A percentile compares a stretch with the other conserved stretches of the same genome.
Evolutionary conservation across 2,113 vertebrate genomes (phyloP).

Genomic region (Elaphurus davidianus): DNA sequence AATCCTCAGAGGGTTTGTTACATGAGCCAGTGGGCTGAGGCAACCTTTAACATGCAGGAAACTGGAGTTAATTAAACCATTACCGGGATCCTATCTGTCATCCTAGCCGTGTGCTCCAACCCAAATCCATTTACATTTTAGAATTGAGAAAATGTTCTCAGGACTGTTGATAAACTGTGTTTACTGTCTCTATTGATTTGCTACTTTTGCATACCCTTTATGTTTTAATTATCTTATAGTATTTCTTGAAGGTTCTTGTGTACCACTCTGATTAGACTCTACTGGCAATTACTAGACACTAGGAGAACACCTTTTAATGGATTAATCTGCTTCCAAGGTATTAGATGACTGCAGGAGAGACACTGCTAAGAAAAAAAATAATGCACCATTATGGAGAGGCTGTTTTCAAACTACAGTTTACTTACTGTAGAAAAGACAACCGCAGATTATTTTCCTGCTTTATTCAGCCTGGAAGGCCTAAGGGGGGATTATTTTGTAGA

Average conservation of each 20-base stretch:
- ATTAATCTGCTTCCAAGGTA: slow-evolving; percentile 71
- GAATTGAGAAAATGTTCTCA: slow-evolving; percentile 75
- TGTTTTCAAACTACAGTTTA: slow-evolving; percentile 45
- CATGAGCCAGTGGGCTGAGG: slow-evolving; percentile 81
- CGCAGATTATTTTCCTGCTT: slow-evolving; percentile 28
- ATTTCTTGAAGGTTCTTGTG: slow-evolving; percentile 72
- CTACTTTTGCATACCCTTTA: slow-evolving; percentile 81
- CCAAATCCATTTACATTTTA: slow-evolving; percentile 80
- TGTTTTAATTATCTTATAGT: slow-evolving; percentile 81
- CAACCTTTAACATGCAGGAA: slow-evolving; percentile 82
- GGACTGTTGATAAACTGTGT: slow-evolving; percentile 76
- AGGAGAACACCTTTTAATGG: slow-evolving; percentile 72
- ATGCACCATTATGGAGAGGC: slow-evolving; percentile 44
- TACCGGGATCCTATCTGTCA: slow-evolving; percentile 80
- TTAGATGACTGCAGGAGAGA: slow-evolving; percentile 53
- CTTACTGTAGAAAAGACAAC: slow-evolving; percentile 38
- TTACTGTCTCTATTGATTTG: slow-evolving; percentile 82
- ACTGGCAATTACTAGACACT: slow-evolving; percentile 70
- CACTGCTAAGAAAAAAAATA: slow-evolving; percentile 51
- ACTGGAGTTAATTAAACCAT: slow-evolving; percentile 85
- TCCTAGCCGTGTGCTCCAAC: slow-evolving; percentile 50
- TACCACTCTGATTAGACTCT: slow-evolving; percentile 67
- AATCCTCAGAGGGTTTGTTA: slow-evolving; percentile 82
- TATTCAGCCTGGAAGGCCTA: background rate
- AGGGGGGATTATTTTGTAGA: background rate